Percentiles rank a stretch among this genome's conserved stretches.
Evolutionary conservation across 2,888 invertebrate genomes (phyloP).

Genomic region (Tuta absoluta): DNA sequence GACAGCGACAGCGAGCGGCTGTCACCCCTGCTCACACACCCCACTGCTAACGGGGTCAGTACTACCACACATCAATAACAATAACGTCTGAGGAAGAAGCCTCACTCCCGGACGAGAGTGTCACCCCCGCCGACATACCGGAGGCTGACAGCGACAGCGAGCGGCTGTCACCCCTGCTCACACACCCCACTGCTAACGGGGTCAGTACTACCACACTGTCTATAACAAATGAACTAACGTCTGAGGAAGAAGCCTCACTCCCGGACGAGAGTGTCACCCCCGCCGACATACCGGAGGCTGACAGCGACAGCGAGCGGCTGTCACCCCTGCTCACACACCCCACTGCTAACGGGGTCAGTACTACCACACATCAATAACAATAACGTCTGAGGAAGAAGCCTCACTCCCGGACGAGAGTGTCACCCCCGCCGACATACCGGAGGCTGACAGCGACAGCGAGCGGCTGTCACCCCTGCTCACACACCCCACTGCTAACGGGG

Average conservation of each 20-base stretch:
- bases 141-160: conserved; percentile 93
- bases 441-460: background rate
- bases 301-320: conserved; percentile 91
- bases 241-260: conserved; percentile 24
- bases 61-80: background rate
- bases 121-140: conserved; percentile 53
- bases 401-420: background rate
- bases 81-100: background rate
- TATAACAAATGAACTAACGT: conserved; percentile 30
- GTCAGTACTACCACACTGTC: conserved; percentile 34
- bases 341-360: conserved; percentile 54
- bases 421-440: background rate
- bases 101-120: background rate
- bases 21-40: background rate
- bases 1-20: background rate
- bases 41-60: background rate
- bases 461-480: background rate
- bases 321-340: conserved; percentile 85
- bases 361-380: too few relatives aligned
- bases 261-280: conserved; percentile 21
- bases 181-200: conserved; percentile 63
- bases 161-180: conserved; percentile 88
- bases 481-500: background rate
- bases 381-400: background rate
- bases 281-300: conserved; percentile 82